These are phyloP conservation scores for Tetraneura akinire DNA, from an alignment of 1,140 invertebrate genomes.

Conservation along the genomic window DNA sequence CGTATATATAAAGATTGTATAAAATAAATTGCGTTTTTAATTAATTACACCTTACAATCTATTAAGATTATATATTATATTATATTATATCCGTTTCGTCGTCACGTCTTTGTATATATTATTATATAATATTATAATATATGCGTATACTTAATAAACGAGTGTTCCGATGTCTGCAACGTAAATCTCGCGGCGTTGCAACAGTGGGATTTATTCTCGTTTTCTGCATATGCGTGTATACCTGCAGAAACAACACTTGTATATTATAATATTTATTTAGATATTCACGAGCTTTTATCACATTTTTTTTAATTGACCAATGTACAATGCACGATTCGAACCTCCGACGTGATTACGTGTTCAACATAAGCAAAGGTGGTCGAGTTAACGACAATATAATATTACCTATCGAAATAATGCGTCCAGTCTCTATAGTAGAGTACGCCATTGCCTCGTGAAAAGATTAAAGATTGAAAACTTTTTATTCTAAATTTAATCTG, in stretches of 20 bases:
- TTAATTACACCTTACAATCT: no score
- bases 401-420: no score
- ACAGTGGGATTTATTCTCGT: slow-evolving; percentile 14
- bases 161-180: slow-evolving; percentile 13
- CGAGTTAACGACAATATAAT: background rate
- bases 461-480: no score
- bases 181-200: background rate
- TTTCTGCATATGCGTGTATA: background rate
- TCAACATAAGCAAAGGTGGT: background rate
- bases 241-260: no score
- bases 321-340: slow-evolving; percentile 14
- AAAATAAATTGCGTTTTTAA: slow-evolving; percentile 5
- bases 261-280: background rate
- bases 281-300: slow-evolving; percentile 33
- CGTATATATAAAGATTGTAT: no score
- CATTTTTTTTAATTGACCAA: slow-evolving; percentile 44
- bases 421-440: no score
- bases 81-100: slow-evolving; percentile 16
- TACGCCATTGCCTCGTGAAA: no score
- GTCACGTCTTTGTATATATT: background rate
- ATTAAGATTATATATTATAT: no score
- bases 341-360: background rate
- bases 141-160: background rate
- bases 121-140: no score
- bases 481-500: no score